Base-by-base conservation (phyloP, 2,888 invertebrate species). In the Ctena decussata region DNA sequence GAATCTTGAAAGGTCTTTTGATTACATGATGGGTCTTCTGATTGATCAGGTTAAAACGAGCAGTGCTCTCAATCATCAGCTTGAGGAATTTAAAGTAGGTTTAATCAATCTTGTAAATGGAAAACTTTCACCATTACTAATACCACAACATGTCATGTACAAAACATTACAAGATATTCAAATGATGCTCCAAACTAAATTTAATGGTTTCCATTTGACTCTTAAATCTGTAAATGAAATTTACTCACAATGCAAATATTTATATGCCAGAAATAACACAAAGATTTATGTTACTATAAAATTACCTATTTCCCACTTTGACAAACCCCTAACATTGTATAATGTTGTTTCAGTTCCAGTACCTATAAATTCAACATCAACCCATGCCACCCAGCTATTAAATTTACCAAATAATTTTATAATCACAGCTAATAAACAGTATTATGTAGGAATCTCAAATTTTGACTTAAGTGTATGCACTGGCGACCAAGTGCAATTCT, bases 111-210 rank as follows among this genome's bases (percentile, higher is more conserved):
- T 86, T 5, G 71, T 81, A 3, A 77, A 84, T 71, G 84, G 77
- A 24, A 78, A 80, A 30, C 37, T 86, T 11, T 72, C 82, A 21
- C 81, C 86, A 6, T 39, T 71, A 24, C 44, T 86, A 1, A 76
- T 84, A 0, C 74, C 80, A 27, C 21, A 3, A 73, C 3, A 73
- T 37, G 60, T 32, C 6, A 27, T 86, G 24, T 0, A 18, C 0
- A 24, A 27, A n/a, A 80, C 80, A 6, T 12, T 82, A 21, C 21
- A 41, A 21, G 75, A 70, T 70, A 85, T 85, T 35, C 46, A 73
- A 60, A n/a, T n/a, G n/a, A n/a, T n/a, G 15, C 21, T 86, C 5
- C 57, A 71, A 41, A 60, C 60, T 1, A 75, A 84, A 41, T 81
- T 27, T 70, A 32, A 60, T 75, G 72, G 79, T n/a, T 86, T 86